Evolutionary conservation across 2,797 vertebrate species (phyloP).

Genomic region (Syngnathus rostellatus): DNA sequence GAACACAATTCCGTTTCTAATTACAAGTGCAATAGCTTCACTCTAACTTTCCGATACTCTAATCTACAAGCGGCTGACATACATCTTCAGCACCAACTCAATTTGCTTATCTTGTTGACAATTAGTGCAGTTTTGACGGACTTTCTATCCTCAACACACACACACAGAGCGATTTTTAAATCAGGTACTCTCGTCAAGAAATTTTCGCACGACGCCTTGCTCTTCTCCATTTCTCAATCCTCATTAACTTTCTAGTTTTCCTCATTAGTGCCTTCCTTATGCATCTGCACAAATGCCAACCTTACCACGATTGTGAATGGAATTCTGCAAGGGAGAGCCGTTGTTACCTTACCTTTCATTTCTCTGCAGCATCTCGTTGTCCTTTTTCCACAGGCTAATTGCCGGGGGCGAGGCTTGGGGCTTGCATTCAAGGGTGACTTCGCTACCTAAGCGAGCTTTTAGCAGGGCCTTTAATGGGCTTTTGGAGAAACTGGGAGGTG

Average conservation of each 20-base stretch:
- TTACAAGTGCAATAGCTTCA: constrained; percentile 15
- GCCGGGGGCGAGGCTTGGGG: constrained; percentile 87
- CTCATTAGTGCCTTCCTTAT: constrained; percentile 48
- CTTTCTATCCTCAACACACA: constrained; percentile 15
- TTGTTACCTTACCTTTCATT: constrained; percentile 78
- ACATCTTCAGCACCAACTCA: constrained; percentile 9
- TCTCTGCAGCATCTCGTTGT: constrained; percentile 76
- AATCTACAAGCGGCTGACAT: not conserved
- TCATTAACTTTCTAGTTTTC: constrained; percentile 2
- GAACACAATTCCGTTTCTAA: constrained; percentile 15
- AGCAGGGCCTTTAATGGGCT: constrained; percentile 77
- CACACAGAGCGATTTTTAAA: constrained; percentile 27
- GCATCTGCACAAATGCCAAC: constrained; percentile 45
- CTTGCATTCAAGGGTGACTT: constrained; percentile 86
- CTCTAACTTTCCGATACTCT: constrained; percentile 11
- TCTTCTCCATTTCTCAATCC: constrained; percentile 14
- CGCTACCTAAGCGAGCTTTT: constrained; percentile 82
- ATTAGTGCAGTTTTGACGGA: constrained; percentile 8
- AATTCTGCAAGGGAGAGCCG: constrained; percentile 31
- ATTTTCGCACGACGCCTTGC: constrained; percentile 22
- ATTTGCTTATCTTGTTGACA: constrained; percentile 24
- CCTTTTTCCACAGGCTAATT: constrained; percentile 85
- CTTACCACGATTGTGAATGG: constrained; percentile 35
- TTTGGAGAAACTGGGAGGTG: constrained; percentile 86
- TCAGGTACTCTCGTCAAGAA: constrained; percentile 5